These are phyloP conservation scores for Dysidea cf. avara DNA, from an alignment of 37 sponge, comb jelly and placozoan genomes.

Conservation along the genomic window DNA sequence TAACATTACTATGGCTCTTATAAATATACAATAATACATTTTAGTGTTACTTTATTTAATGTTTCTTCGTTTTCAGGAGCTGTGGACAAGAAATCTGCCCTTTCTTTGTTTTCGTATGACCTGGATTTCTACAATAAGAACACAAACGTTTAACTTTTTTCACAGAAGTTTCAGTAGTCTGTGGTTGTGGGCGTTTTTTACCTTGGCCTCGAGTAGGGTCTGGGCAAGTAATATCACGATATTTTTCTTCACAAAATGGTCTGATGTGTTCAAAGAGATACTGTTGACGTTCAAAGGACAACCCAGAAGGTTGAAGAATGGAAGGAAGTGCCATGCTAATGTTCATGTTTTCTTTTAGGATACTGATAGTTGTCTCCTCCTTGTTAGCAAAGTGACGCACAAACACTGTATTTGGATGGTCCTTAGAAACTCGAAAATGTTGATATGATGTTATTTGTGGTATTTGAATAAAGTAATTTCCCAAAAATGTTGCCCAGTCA, in stretches of 20 bases:
- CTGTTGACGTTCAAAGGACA: slow-evolving; percentile 7
- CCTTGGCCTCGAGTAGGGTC: neutral
- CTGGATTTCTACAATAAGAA: slow-evolving; percentile 21
- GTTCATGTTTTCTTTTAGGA: neutral
- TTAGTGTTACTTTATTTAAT: too few species aligned
- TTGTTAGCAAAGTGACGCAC: neutral
- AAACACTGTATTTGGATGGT: slow-evolving; percentile 3
- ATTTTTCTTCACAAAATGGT: slow-evolving; percentile 6
- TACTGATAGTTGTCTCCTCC: neutral
- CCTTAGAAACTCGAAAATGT: neutral
- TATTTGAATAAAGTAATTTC: neutral
- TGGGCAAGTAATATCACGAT: slow-evolving; percentile 34
- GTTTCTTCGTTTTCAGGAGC: neutral
- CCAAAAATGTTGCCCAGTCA: slow-evolving; percentile 21
- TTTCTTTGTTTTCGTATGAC: slow-evolving; percentile 36
- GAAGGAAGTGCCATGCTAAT: neutral
- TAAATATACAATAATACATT: too few species aligned
- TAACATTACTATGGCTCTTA: too few species aligned
- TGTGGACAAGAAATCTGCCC: slow-evolving; percentile 7
- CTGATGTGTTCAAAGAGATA: slow-evolving; percentile 34
- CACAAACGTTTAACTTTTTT: slow-evolving; percentile 14
- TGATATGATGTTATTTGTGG: slow-evolving; percentile 20
- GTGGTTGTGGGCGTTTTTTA: neutral
- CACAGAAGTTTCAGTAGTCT: neutral
- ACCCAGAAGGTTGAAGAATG: slow-evolving; percentile 3